These are phyloP conservation scores for Acanthosepion esculentum DNA, from an alignment of 2,888 invertebrate genomes.

Conservation along the genomic window DNA sequence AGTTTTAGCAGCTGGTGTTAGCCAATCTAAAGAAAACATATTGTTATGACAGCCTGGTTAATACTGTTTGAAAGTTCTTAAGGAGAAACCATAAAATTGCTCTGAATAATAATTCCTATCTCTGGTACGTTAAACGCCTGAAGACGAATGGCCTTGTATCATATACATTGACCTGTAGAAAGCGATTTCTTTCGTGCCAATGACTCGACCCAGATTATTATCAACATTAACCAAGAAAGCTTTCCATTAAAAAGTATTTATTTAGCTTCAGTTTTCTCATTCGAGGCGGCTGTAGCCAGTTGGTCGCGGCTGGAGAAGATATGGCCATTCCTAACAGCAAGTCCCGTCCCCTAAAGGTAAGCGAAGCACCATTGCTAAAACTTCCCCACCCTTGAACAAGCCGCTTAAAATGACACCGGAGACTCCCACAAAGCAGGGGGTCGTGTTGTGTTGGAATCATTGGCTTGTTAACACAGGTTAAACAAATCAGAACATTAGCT, in stretches of 20 bases:
- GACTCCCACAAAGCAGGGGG: slow-evolving; percentile 34
- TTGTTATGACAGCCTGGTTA: too few relatives aligned
- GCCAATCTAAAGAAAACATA: too few relatives aligned
- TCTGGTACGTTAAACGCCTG: too few relatives aligned
- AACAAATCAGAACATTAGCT: slow-evolving; percentile 45
- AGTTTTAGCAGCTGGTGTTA: too few relatives aligned
- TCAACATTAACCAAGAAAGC: background rate
- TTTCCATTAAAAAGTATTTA: slow-evolving; percentile 22
- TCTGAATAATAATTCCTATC: too few relatives aligned
- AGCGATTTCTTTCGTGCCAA: background rate
- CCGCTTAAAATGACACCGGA: background rate
- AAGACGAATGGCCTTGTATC: too few relatives aligned
- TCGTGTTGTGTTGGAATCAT: slow-evolving; percentile 44
- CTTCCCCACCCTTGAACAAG: background rate
- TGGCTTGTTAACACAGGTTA: slow-evolving; percentile 46
- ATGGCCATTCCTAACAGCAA: background rate
- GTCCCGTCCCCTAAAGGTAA: background rate
- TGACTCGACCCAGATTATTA: background rate
- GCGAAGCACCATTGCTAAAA: background rate
- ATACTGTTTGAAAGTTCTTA: too few relatives aligned
- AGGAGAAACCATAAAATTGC: too few relatives aligned
- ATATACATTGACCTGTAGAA: background rate
- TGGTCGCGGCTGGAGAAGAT: background rate
- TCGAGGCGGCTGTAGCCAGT: background rate
- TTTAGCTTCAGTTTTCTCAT: slow-evolving; percentile 8